phyloP scores from a whole-genome alignment of 2,888 invertebrate species.

The Archaeoteleia sp. region DNA sequence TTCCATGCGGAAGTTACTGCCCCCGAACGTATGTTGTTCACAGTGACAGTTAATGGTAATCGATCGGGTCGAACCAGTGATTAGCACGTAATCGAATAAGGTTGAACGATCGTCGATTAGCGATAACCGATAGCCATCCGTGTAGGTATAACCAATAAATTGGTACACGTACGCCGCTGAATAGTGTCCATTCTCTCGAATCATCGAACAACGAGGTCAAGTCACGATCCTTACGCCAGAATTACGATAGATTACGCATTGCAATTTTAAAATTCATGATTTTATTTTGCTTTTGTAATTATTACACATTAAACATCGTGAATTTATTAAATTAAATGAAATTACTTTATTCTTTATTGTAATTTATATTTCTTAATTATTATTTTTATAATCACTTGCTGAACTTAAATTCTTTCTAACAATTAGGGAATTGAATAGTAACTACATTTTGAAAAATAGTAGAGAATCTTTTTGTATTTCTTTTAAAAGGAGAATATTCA shows the following conservation, averaged over 20 bases:
- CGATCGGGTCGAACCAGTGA: slow-evolving; percentile 66
- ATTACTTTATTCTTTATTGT: no score
- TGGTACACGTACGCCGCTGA: slow-evolving; percentile 56
- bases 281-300: no score
- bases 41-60: slow-evolving; percentile 60
- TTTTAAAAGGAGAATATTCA: no score
- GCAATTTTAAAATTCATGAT: background rate
- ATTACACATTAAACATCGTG: slow-evolving; percentile 1
- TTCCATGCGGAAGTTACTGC: slow-evolving; percentile 22
- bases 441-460: no score
- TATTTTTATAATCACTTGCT: no score
- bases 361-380: no score
- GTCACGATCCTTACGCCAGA: slow-evolving; percentile 10
- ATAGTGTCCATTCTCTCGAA: slow-evolving; percentile 31
- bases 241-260: slow-evolving; percentile 4
- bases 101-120: slow-evolving; percentile 69
- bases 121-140: slow-evolving; percentile 66
- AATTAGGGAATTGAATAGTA: no score
- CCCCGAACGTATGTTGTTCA: slow-evolving; percentile 54
- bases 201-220: slow-evolving; percentile 23
- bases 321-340: slow-evolving; percentile 9
- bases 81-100: slow-evolving; percentile 71
- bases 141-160: slow-evolving; percentile 62
- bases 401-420: no score
- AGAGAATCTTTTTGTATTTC: no score